Base-by-base conservation (phyloP, 2,113 vertebrate genomes). In the Conger conger region DNA sequence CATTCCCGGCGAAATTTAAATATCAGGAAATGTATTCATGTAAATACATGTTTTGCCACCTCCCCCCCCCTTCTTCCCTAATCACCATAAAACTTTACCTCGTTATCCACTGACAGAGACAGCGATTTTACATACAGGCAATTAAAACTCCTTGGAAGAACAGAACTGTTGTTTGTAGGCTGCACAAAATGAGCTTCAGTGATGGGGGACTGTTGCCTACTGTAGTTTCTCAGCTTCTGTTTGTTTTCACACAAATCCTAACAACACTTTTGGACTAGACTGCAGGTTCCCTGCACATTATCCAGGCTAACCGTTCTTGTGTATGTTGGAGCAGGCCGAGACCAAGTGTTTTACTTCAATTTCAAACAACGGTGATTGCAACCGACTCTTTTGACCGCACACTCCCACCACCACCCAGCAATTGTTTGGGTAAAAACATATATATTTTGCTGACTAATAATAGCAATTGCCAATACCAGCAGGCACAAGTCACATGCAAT, bases 241-340 rank as follows among this genome's bases (percentile, higher is more conserved):
- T 73, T 73, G 68, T 73, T 33, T 73, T 73, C n/a, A 73, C 68
- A 73, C 68, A 73, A 73, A 73, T n/a, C 27, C 5, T 73, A 73
- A 73, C 68, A 33, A 33, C 68, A 73, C 8, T 33, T n/a, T 73
- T n/a, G 68, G n/a, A 33, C n/a, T 2, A n/a, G 4, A 13, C 20
- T 73, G n/a, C 68, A 8, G 16, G 68, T 33, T 73, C 27, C 27
- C n/a, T 73, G 68, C 30, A 30, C 68, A 73, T 73, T 15, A 73
- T 4, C 68, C 27, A 11, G n/a, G 68, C n/a, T 73, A n/a, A 33
- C 68, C 5, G n/a, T 73, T n/a, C 33, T 6, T 13, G n/a, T 30
- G 27, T 18, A 63, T 63, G 57, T 2, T 23, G 57, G 57, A 63
- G 18, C 18, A 4, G 18, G 18, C 57, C 23, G 57, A 63, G 57